Conservation (phyloP, 1,140 invertebrate species). For the Dufourea novaeangliae region DNA sequence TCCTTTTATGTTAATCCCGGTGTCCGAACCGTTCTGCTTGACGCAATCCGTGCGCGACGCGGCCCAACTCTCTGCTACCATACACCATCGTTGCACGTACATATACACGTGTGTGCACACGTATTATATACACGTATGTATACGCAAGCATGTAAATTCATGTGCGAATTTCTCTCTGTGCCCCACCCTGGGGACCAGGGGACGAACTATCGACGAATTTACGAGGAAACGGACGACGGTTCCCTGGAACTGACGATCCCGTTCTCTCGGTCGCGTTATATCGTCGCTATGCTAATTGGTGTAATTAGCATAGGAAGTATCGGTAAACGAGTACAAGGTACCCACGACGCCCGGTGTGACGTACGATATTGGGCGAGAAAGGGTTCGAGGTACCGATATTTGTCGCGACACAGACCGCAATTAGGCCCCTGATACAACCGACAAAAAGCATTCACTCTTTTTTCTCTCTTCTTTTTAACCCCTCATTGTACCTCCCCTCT, state of each 20-base stretch:
- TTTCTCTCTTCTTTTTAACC: constrained; percentile 13
- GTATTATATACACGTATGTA: not conserved
- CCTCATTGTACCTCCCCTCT: constrained; percentile 16
- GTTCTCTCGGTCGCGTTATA: constrained; percentile 69
- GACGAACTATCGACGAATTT: constrained; percentile 79
- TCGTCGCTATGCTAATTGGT: constrained; percentile 79
- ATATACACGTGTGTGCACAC: not conserved
- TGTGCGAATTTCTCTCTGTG: constrained; percentile 25
- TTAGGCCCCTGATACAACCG: constrained; percentile 61
- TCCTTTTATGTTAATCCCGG: constrained; percentile 79
- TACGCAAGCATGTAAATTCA: constrained; percentile 22
- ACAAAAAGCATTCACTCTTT: constrained; percentile 41
- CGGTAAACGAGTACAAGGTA: constrained; percentile 66
- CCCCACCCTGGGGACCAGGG: not conserved
- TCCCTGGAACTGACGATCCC: constrained; percentile 53
- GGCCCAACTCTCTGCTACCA: no score
- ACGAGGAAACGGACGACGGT: constrained; percentile 78
- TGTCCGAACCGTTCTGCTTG: constrained; percentile 63
- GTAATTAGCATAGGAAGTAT: constrained; percentile 81
- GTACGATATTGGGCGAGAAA: constrained; percentile 56
- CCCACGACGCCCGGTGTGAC: constrained; percentile 60
- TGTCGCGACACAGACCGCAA: constrained; percentile 78
- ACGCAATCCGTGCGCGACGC: constrained; percentile 38
- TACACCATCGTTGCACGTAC: not conserved
- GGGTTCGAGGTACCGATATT: constrained; percentile 71